A percentile compares a stretch with the other conserved stretches of the same genome.
phyloP scores from a whole-genome alignment of 2,888 invertebrate species.

The Hanleya hanleyi region DNA sequence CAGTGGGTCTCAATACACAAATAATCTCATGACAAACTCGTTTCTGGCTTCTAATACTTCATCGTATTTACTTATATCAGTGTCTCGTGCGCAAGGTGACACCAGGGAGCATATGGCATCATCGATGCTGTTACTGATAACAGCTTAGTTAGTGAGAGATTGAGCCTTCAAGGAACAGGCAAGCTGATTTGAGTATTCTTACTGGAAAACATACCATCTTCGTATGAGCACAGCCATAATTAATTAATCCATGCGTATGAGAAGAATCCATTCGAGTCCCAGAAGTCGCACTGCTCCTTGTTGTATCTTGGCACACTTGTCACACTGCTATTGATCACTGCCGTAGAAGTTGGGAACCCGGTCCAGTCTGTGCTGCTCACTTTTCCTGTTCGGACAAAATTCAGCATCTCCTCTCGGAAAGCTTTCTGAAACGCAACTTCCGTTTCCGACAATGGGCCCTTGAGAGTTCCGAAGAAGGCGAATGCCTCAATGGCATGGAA shows the following conservation, averaged over 20 bases:
- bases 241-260: slow-evolving; percentile 60
- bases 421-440: slow-evolving; percentile 48
- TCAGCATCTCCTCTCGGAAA: slow-evolving; percentile 49
- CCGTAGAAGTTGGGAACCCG: slow-evolving; percentile 46
- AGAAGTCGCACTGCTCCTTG: slow-evolving; percentile 54
- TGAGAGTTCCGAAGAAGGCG: slow-evolving; percentile 55
- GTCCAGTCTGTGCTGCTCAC: slow-evolving; percentile 42
- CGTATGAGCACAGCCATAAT: no score
- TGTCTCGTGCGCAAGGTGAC: no score
- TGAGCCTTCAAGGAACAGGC: no score
- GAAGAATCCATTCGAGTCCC: slow-evolving; percentile 54
- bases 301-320: slow-evolving; percentile 39
- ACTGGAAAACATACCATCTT: no score
- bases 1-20: no score
- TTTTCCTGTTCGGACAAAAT: slow-evolving; percentile 49
- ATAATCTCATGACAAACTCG: no score
- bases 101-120: no score
- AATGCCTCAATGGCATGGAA: slow-evolving; percentile 59
- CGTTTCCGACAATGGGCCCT: slow-evolving; percentile 34
- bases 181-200: no score
- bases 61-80: no score
- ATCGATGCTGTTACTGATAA: no score
- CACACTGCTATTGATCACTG: slow-evolving; percentile 41
- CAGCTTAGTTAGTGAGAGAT: no score
- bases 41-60: no score